Evolutionary conservation across 2,797 vertebrate species (phyloP).

Genomic region (Gambusia yucatana): DNA sequence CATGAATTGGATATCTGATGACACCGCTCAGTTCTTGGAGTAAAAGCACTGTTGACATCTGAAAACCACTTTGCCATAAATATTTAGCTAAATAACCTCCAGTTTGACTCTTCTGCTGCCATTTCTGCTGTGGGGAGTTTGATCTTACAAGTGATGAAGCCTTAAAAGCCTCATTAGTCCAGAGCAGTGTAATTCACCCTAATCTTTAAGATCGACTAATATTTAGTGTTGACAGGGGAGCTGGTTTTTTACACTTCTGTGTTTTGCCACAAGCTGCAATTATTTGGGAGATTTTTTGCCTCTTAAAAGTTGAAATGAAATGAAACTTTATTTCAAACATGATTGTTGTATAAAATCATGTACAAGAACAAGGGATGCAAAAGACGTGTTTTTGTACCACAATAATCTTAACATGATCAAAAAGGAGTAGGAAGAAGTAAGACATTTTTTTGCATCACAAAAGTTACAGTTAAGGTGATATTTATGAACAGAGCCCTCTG

Average conservation of each 20-base stretch:
- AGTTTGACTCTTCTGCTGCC: background rate
- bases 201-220: background rate
- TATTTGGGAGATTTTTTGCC: background rate
- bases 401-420: no score
- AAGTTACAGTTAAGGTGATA: background rate
- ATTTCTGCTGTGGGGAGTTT: background rate
- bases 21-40: background rate
- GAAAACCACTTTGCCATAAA: background rate
- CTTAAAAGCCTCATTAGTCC: background rate
- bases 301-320: background rate
- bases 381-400: no score
- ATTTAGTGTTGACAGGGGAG: background rate
- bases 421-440: no score
- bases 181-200: background rate
- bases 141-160: background rate
- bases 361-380: no score
- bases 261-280: background rate
- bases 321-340: no score
- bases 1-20: background rate
- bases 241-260: background rate
- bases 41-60: background rate
- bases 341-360: no score
- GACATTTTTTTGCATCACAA: no score
- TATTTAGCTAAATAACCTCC: background rate
- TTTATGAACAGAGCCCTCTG: background rate